Conservation (phyloP, 2,113 vertebrate genomes). For the Tylochromis polylepis region DNA sequence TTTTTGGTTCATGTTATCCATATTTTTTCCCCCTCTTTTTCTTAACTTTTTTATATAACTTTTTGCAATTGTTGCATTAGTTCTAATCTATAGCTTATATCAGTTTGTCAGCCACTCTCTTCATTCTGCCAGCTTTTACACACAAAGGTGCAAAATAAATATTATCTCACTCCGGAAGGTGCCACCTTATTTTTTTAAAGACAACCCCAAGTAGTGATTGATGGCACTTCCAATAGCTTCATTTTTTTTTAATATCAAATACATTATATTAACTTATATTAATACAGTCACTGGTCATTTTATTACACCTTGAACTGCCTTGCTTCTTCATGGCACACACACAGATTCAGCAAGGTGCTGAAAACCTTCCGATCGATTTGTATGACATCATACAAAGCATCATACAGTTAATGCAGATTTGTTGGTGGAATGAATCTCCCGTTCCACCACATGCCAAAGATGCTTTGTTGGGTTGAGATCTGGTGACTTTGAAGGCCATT, state of each 20-base stretch:
- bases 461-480: background rate
- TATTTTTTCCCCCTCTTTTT: too few species aligned
- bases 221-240: background rate
- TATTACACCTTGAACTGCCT: background rate
- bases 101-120: background rate
- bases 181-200: background rate
- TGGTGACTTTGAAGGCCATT: too few species aligned
- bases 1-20: background rate
- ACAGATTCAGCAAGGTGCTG: background rate
- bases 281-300: background rate
- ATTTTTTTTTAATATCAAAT: background rate
- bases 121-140: background rate
- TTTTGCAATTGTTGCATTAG: background rate
- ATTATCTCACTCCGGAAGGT: background rate
- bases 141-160: background rate
- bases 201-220: background rate
- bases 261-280: background rate
- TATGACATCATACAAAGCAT: background rate
- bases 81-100: background rate
- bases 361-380: accelerated
- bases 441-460: background rate
- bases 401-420: background rate
- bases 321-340: background rate
- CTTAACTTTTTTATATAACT: too few species aligned
- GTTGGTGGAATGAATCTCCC: too few species aligned